Evolutionary conservation across 1,140 invertebrate genomes (phyloP).

Genomic region (Hetaerina americana): DNA sequence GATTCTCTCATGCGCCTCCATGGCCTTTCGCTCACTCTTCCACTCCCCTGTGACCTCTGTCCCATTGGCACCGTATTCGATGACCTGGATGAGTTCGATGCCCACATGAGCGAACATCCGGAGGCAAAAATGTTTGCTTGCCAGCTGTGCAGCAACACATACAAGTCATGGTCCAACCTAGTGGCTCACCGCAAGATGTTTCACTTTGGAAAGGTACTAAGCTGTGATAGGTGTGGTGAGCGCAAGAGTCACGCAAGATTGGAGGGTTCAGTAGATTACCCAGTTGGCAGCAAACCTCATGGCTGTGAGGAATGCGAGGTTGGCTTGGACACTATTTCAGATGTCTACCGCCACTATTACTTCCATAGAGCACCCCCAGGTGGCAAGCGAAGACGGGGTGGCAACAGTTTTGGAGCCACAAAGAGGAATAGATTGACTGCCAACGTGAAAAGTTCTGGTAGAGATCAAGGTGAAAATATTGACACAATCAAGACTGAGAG

Average conservation of each 20-base stretch:
- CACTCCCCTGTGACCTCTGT: slow-evolving; percentile 11
- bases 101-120: slow-evolving; percentile 8
- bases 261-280: slow-evolving; percentile 1
- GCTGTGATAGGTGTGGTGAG: slow-evolving; percentile 5
- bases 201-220: slow-evolving; percentile 7
- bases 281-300: background rate
- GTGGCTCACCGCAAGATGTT: slow-evolving; percentile 13
- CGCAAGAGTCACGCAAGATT: slow-evolving; percentile 2
- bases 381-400: too few species aligned
- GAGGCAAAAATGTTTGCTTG: slow-evolving; percentile 5
- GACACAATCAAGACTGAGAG: too few species aligned
- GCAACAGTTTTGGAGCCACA: too few species aligned
- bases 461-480: too few species aligned
- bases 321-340: slow-evolving; percentile 1
- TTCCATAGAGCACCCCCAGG: background rate
- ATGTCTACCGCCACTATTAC: slow-evolving; percentile 6
- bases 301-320: slow-evolving; percentile 12
- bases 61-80: background rate
- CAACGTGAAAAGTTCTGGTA: too few species aligned
- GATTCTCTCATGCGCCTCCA: background rate
- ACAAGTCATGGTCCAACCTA: slow-evolving; percentile 11
- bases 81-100: slow-evolving; percentile 9
- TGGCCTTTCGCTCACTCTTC: slow-evolving; percentile 4
- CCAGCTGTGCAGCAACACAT: slow-evolving; percentile 11
- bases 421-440: too few species aligned